These are phyloP conservation scores for Tridacna gigas DNA, from an alignment of 2,888 invertebrate species.

Conservation along the genomic window DNA sequence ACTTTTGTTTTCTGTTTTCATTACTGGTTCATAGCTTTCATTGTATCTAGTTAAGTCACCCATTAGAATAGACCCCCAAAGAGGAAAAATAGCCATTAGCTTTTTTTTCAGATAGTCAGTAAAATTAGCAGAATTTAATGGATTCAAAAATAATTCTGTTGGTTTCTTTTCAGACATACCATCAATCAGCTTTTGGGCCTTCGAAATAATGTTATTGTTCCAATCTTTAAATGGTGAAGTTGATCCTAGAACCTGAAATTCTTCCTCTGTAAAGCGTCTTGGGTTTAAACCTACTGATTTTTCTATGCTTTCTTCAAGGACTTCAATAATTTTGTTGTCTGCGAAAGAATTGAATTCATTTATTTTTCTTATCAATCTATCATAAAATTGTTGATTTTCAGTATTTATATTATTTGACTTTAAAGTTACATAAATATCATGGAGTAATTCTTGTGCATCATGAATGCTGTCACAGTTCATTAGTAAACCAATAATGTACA, in stretches of 20 bases:
- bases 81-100: slow-evolving; percentile 11
- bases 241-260: too few species aligned
- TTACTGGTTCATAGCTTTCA: not conserved
- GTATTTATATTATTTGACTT: not conserved
- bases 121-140: slow-evolving; percentile 19
- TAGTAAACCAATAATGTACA: slow-evolving; percentile 35
- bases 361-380: slow-evolving; percentile 25
- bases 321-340: slow-evolving; percentile 5
- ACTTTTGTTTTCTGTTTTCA: not conserved
- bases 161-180: not conserved
- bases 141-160: not conserved
- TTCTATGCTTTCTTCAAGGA: not conserved
- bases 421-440: slow-evolving; percentile 27
- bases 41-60: slow-evolving; percentile 29
- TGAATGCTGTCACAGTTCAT: slow-evolving; percentile 42
- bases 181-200: too few species aligned
- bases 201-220: not conserved
- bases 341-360: slow-evolving; percentile 26
- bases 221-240: too few species aligned
- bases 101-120: slow-evolving; percentile 24
- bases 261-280: not conserved
- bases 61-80: slow-evolving; percentile 38
- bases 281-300: not conserved
- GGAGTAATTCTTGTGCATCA: slow-evolving; percentile 28
- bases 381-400: not conserved